Conservation (phyloP, 1,140 invertebrate genomes). For the Hycleus cichorii region DNA sequence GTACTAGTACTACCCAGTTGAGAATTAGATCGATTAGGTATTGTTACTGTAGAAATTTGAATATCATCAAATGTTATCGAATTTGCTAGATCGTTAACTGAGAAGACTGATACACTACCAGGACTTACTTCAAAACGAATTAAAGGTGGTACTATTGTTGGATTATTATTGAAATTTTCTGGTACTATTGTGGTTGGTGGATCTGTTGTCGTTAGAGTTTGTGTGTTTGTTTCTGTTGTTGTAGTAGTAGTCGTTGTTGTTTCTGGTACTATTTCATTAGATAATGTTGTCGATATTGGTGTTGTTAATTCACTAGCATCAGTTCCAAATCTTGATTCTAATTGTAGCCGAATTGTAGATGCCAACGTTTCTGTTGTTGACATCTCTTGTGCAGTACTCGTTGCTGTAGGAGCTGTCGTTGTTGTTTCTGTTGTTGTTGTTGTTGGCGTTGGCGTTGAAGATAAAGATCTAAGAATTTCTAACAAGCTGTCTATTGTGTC, state of each 20-base stretch:
- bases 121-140: slow-evolving; percentile 36
- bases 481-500: slow-evolving; percentile 32
- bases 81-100: slow-evolving; percentile 39
- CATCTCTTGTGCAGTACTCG: too few species aligned
- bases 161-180: slow-evolving; percentile 18
- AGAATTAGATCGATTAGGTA: slow-evolving; percentile 26
- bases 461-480: slow-evolving; percentile 29
- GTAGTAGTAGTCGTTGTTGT: slow-evolving; percentile 36
- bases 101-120: slow-evolving; percentile 33
- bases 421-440: slow-evolving; percentile 21
- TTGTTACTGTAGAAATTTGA: slow-evolving; percentile 33
- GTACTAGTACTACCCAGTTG: background rate
- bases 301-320: slow-evolving; percentile 3
- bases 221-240: slow-evolving; percentile 43
- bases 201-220: slow-evolving; percentile 15
- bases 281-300: slow-evolving; percentile 3
- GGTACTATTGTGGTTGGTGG: slow-evolving; percentile 8
- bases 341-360: too few species aligned
- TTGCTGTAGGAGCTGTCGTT: slow-evolving; percentile 30
- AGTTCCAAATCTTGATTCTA: background rate
- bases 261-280: background rate
- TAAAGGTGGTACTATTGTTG: slow-evolving; percentile 7
- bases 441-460: slow-evolving; percentile 17
- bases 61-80: slow-evolving; percentile 38
- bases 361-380: too few species aligned